Evolutionary conservation across 2,113 vertebrate genomes (phyloP), one percentile per base, ranked within the genome.

Genomic region (Corydoras maculifer): DNA sequence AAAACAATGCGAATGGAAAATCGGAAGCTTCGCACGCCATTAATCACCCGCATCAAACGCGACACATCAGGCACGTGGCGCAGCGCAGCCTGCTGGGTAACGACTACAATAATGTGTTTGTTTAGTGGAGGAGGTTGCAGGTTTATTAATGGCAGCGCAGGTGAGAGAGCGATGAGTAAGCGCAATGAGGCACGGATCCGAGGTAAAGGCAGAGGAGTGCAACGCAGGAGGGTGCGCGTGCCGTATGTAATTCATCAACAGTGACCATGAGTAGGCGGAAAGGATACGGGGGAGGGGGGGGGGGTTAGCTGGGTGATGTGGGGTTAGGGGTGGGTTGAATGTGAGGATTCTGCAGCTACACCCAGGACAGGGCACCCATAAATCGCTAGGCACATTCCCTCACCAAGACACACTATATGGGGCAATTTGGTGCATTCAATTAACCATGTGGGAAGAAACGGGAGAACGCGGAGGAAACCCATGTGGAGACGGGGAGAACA

Each of bases 141-240:
- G 54, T 78, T 78, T 82, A 81, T 82, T 81, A 79, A 78, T 76
- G 77, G 72, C 63, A 14, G 12, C 58, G 68, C 66, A 77, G 54
- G 62, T 64, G 59, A 61, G 69, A 76, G 77, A 75, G 70, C 66
- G 79, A 70, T 78, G 79, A 79, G 72, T 75, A 78, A 79, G 81
- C 74, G 43, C 59, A 69, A 81, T 72, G 72, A 66, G 63, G 30
- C 51, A 2, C 50, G 25, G 62, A 53, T 30, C 54, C 53, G 43
- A 77, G 74, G 72, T 30, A 75, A 76, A 62, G 68, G 53, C 61
- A 65, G 62, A 53, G 51, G 3, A 68, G 31, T 68, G 54, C 57
- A 43, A 43, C 4, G 35, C 32, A 35, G 32, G 7, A 35, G 66
- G 18, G 15, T 58, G 55, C 48, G 3, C 35, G n/a, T 43, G 66